These are phyloP conservation scores for Ibidorhyncha struthersii DNA, from an alignment of 2,113 vertebrate genomes.

Conservation along the genomic window DNA sequence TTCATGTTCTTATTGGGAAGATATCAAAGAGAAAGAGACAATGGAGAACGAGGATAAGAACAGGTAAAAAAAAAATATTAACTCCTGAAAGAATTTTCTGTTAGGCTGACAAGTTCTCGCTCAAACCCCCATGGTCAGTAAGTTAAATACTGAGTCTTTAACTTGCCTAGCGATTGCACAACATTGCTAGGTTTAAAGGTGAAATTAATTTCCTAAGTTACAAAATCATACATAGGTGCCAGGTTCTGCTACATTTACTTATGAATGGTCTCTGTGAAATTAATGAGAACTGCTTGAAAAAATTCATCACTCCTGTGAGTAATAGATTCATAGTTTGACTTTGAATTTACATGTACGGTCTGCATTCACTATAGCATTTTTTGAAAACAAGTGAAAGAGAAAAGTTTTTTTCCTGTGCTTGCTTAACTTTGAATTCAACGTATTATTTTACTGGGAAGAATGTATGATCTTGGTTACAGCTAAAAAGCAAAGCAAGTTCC, in stretches of 20 bases:
- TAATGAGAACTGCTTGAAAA: not conserved
- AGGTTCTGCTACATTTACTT: not conserved
- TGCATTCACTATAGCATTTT: not conserved
- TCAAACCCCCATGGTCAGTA: not conserved
- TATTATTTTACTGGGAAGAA: not conserved
- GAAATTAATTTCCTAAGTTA: not conserved
- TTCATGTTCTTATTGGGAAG: conserved; percentile 42
- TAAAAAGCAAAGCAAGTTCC: not conserved
- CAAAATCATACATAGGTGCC: not conserved
- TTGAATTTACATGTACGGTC: not conserved
- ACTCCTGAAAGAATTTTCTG: not conserved
- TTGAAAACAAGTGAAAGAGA: not conserved
- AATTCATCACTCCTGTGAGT: not conserved
- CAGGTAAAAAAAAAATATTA: conserved; percentile 67
- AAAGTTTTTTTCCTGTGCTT: not conserved
- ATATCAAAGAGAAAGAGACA: conserved; percentile 15
- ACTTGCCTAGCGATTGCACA: not conserved
- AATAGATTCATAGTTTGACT: not conserved
- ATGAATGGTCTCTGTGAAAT: not conserved
- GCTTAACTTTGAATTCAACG: not conserved
- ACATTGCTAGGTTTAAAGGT: not conserved
- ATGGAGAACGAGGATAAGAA: conserved; percentile 68
- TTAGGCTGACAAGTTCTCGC: not conserved
- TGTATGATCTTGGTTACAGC: not conserved
- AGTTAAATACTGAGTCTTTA: not conserved